These are phyloP conservation scores for Pammene aurita DNA, from an alignment of 2,888 invertebrate genomes.

Conservation along the genomic window DNA sequence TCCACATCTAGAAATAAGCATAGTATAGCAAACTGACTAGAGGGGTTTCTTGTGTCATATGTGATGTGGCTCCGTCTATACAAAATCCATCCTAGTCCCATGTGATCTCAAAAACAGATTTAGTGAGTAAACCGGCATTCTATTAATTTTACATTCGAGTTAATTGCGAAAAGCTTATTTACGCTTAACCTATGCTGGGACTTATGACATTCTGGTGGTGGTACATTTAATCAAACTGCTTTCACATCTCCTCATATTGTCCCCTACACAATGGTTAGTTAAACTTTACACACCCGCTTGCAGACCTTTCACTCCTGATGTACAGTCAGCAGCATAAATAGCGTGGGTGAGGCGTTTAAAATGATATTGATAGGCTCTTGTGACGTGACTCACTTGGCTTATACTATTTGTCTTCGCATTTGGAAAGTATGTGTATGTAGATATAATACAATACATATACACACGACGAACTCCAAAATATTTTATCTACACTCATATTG, in stretches of 20 bases:
- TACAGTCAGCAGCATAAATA: background rate
- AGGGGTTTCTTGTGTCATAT: no score
- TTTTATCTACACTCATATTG: no score
- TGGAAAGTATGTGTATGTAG: no score
- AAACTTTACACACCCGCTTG: conserved; percentile 32
- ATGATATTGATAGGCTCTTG: background rate
- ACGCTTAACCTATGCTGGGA: background rate
- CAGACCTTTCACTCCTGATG: conserved; percentile 1
- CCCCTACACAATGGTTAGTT: conserved; percentile 35
- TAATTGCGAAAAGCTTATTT: background rate
- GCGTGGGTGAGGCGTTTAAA: background rate
- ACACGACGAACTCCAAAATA: no score
- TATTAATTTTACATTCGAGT: background rate
- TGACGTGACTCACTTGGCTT: background rate
- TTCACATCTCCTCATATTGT: conserved; percentile 27
- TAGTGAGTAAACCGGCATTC: background rate
- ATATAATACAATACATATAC: no score
- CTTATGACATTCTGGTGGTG: background rate
- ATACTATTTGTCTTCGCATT: background rate
- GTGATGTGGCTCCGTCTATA: no score
- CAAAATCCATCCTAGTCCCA: background rate
- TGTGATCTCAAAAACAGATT: conserved; percentile 3
- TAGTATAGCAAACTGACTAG: no score
- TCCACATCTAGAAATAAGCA: no score
- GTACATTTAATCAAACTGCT: conserved; percentile 2